A percentile compares a stretch with the other conserved stretches of the same genome.
Conservation (phyloP, 2,113 vertebrate species). For the Sciurus niger region DNA sequence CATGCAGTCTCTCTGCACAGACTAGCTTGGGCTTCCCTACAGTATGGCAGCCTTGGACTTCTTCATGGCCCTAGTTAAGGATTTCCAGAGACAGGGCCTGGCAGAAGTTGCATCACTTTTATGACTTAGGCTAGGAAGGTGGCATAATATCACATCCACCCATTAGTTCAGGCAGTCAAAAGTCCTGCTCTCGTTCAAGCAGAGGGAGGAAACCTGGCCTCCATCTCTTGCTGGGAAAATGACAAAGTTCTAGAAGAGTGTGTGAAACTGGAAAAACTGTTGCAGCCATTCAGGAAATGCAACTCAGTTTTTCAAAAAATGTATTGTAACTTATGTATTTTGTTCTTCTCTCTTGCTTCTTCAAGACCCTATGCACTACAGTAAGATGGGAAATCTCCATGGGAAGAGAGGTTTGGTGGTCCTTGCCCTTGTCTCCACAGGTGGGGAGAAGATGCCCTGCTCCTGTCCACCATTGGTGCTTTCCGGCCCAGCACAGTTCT, state of each 20-base stretch:
- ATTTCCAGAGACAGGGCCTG: not conserved
- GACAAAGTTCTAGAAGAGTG: not conserved
- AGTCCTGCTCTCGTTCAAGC: not conserved
- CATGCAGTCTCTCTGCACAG: not conserved
- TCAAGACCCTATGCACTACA: not conserved
- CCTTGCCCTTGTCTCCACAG: not conserved
- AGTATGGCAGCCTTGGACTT: not conserved
- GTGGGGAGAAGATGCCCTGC: not conserved
- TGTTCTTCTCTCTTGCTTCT: not conserved
- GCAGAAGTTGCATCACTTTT: not conserved
- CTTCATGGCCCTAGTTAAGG: not conserved
- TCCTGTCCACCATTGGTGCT: not conserved
- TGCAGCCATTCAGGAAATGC: not conserved
- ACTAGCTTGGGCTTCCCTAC: not conserved
- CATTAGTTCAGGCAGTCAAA: not conserved
- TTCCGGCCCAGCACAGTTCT: not conserved
- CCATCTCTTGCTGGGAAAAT: not conserved
- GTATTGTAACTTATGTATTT: not conserved
- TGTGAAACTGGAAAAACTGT: not conserved
- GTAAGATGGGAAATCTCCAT: not conserved
- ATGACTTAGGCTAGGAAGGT: not conserved
- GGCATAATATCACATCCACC: not conserved
- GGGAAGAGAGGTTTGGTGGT: not conserved
- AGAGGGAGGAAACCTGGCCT: not conserved
- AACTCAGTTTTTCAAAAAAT: not conserved